Evolutionary conservation across 2,797 vertebrate genomes (phyloP), one percentile per base, ranked within the genome.

Genomic region (Cheracebus regulus): DNA sequence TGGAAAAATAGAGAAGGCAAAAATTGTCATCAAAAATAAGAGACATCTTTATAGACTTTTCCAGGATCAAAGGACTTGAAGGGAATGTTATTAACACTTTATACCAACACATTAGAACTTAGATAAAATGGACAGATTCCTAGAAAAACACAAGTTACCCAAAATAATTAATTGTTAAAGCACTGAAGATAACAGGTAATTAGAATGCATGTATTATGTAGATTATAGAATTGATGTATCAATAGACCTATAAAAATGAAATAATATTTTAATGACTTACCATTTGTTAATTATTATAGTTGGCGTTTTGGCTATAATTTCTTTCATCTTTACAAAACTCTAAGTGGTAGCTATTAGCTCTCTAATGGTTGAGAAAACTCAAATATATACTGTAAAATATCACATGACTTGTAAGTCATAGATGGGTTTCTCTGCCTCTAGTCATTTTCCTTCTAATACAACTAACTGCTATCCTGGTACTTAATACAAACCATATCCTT

Each of bases 251-350:
- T 22, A 57, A 79, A 58, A 58, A 58, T n/a, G 13, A 83, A 83
- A 87, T 92, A 44, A 87, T 88, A 8, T 73, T 73, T 93, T 88
- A 76, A 91, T 52, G 26, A 91, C 36, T 76, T 52, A 13, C 4
- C 5, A 39, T 61, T 33, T 78, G 41, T 61, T 50, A 26, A 84
- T 57, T n/a, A 88, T 20, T 41, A 2, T 50, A 12, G 55, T 61
- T 48, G 52, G 44, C n/a, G 30, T 17, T 88, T 72, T 72, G 48
- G 26, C 55, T 28, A 52, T 33, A 11, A 78, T 44, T 44, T 78
- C 46, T 88, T 83, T 83, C 83, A 92, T 46, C 7, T 87, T 91
- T 39, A 88, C 33, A 55, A 79, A 88, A 93, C 7, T 41, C 39
- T 72, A 39, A 70, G 36, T 84, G 41, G 48, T 58, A 79, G 76